Conservation (phyloP, 2,113 vertebrate species). For the Osmerus mordax region DNA sequence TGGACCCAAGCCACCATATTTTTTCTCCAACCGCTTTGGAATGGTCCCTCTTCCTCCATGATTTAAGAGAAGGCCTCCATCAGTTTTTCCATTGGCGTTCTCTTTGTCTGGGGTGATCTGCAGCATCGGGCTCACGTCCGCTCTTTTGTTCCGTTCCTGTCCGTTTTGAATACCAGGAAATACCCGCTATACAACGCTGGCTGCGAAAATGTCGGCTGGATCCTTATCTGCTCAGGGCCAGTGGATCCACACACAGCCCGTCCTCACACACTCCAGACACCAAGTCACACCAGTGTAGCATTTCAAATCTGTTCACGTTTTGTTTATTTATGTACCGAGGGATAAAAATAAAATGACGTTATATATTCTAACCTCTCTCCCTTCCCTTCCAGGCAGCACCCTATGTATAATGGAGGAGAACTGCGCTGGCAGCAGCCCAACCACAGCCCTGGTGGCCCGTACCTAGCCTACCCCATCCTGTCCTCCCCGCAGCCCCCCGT, state of each 20-base stretch:
- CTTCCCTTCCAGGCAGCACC: conserved; percentile 81
- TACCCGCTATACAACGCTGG: conserved; percentile 45
- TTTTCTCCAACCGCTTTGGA: conserved; percentile 20
- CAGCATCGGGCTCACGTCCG: conserved; percentile 57
- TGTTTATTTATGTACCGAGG: neutral
- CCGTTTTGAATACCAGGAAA: conserved; percentile 74
- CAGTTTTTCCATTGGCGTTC: conserved; percentile 44
- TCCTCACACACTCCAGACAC: conserved; percentile 6
- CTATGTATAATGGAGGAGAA: conserved; percentile 87
- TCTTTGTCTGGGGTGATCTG: conserved; percentile 55
- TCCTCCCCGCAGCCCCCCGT: conserved; percentile 89
- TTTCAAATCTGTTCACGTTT: neutral
- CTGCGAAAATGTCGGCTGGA: conserved; percentile 59
- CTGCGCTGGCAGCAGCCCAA: conserved; percentile 94
- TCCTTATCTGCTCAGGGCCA: conserved; percentile 43
- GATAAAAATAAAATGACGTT: neutral
- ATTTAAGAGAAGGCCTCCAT: conserved; percentile 31
- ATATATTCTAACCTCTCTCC: neutral
- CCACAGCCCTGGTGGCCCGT: conserved; percentile 83
- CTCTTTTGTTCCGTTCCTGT: conserved; percentile 62
- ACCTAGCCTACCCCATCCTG: conserved; percentile 93
- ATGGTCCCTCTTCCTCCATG: conserved; percentile 41
- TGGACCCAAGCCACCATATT: too few relatives aligned
- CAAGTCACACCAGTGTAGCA: neutral
- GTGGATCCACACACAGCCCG: neutral